Evolutionary conservation across 1,140 invertebrate genomes (phyloP).

Genomic region (Caenorhabditis briggsae): DNA sequence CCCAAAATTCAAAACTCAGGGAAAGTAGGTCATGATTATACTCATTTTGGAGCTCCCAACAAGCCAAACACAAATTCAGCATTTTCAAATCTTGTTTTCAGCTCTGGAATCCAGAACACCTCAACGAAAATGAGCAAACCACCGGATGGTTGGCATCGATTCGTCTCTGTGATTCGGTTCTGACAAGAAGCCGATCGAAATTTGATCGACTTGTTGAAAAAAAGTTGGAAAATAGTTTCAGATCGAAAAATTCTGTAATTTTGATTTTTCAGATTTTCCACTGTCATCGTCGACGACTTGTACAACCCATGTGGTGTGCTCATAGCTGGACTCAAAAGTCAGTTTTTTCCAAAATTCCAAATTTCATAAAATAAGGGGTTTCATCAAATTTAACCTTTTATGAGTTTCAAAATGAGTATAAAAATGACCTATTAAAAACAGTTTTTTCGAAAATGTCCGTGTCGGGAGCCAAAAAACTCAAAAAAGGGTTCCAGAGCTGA

Average conservation of each 20-base stretch:
- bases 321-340: constrained; percentile 64
- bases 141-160: constrained; percentile 73
- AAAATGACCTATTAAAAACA: too few relatives aligned
- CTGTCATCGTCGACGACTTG: constrained; percentile 72
- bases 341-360: neutral
- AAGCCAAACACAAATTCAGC: neutral
- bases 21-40: too few relatives aligned
- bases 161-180: constrained; percentile 71
- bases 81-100: neutral
- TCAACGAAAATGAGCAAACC: constrained; percentile 55
- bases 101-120: constrained; percentile 37
- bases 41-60: neutral
- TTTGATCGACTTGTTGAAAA: constrained; percentile 71
- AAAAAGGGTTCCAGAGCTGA: too few relatives aligned
- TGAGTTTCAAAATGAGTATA: too few relatives aligned
- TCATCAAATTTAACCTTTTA: too few relatives aligned
- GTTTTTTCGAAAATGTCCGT: too few relatives aligned
- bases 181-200: constrained; percentile 61
- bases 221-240: constrained; percentile 51
- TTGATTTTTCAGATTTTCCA: constrained; percentile 48
- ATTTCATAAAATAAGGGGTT: neutral
- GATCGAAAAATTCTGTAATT: neutral
- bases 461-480: too few relatives aligned
- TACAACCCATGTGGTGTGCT: constrained; percentile 77
- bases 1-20: too few relatives aligned